These are phyloP conservation scores for Siphamia tubifer DNA, from an alignment of 2,113 vertebrate genomes.

Conservation along the genomic window DNA sequence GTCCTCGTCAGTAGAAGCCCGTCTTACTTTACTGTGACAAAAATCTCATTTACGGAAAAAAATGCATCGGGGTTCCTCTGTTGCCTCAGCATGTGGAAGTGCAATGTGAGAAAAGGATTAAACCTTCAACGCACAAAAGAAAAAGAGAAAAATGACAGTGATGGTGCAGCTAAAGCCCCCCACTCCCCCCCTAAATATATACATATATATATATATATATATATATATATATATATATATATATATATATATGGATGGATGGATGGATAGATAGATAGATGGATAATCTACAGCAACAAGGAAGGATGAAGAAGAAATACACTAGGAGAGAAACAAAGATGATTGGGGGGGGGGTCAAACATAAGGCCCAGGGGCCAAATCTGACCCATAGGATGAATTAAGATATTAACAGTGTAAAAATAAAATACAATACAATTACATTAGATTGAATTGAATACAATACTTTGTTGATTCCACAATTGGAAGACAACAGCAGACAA, in stretches of 20 bases:
- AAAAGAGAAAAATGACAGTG: conserved; percentile 41
- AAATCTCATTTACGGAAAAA: conserved; percentile 16
- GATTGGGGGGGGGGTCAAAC: conserved; percentile 13
- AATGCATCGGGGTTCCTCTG: conserved; percentile 18
- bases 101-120: conserved; percentile 65
- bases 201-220: too few relatives aligned
- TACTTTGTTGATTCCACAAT: too few relatives aligned
- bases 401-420: too few relatives aligned
- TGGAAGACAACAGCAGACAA: too few relatives aligned
- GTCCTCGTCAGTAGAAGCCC: conserved; percentile 27
- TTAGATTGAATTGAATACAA: too few relatives aligned
- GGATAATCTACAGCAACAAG: conserved; percentile 32
- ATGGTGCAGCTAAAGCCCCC: conserved; percentile 23
- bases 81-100: conserved; percentile 58
- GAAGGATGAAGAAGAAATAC: conserved; percentile 1
- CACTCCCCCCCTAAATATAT: too few relatives aligned
- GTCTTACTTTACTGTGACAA: conserved; percentile 41
- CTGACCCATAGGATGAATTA: too few relatives aligned
- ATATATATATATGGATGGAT: too few relatives aligned
- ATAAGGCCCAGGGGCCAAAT: too few relatives aligned
- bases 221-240: too few relatives aligned
- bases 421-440: too few relatives aligned
- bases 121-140: conserved; percentile 48
- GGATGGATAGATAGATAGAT: too few relatives aligned
- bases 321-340: conserved; percentile 7